Evolutionary conservation across 2,113 vertebrate species (phyloP).

Genomic region (Gymnocephalus cernua): DNA sequence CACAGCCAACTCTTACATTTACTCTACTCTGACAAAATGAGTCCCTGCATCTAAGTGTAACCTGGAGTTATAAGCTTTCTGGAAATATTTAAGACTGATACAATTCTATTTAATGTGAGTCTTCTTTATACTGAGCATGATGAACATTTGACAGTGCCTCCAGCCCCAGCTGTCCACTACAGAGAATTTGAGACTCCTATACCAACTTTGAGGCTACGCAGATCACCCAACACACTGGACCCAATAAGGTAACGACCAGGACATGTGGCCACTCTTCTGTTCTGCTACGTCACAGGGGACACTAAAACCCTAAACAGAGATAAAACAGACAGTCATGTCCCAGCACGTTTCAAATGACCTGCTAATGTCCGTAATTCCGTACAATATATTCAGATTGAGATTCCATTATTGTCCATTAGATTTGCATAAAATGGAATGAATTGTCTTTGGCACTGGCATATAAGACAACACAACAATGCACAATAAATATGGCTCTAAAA

Average conservation of each 20-base stretch:
- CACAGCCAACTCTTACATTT: neutral
- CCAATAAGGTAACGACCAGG: slow-evolving; percentile 87
- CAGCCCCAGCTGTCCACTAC: slow-evolving; percentile 86
- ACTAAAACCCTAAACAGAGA: neutral
- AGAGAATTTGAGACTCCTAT: slow-evolving; percentile 78
- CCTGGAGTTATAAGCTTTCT: neutral
- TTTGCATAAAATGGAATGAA: no score
- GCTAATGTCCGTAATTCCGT: no score
- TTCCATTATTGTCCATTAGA: no score
- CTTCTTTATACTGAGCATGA: neutral
- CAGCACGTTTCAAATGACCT: neutral
- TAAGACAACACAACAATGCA: no score
- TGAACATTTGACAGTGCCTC: slow-evolving; percentile 81
- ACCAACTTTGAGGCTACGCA: slow-evolving; percentile 85
- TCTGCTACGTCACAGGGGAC: neutral
- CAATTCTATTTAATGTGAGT: neutral
- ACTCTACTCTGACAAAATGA: neutral
- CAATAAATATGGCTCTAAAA: no score
- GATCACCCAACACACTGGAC: slow-evolving; percentile 85
- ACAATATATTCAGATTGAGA: neutral
- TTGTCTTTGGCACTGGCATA: no score
- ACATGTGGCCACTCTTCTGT: neutral
- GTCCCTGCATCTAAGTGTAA: neutral
- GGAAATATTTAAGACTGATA: neutral
- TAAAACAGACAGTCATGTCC: neutral